Conservation (phyloP, 2,113 vertebrate species). For the Mustelus asterias region DNA sequence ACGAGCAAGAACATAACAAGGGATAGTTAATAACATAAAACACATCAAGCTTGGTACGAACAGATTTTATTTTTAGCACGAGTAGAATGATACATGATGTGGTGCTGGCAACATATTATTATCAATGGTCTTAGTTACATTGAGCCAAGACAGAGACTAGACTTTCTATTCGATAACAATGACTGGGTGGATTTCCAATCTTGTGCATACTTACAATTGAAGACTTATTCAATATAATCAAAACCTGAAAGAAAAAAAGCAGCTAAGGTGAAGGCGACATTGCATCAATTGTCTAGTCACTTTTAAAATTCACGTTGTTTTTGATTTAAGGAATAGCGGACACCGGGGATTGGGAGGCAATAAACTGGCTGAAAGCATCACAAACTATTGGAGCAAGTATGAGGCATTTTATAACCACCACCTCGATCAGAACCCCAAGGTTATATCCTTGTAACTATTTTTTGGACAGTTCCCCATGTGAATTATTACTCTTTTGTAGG, state of each 20-base stretch:
- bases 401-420: neutral
- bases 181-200: neutral
- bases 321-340: neutral
- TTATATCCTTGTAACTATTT: neutral
- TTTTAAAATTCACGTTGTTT: neutral
- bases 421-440: neutral
- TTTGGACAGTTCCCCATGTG: neutral
- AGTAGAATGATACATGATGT: neutral
- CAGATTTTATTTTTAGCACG: conserved; percentile 12
- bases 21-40: neutral
- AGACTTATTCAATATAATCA: neutral
- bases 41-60: conserved; percentile 29
- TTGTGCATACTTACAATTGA: neutral
- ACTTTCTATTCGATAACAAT: neutral
- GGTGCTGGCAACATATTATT: neutral
- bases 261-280: neutral
- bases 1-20: neutral
- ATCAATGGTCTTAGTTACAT: neutral
- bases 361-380: neutral
- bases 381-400: neutral
- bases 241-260: neutral
- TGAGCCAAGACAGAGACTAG: neutral
- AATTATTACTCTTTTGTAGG: neutral
- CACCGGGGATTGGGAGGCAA: neutral
- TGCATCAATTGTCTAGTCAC: neutral